Percentiles rank a stretch among this genome's conserved stretches.
Evolutionary conservation across 2,113 vertebrate genomes (phyloP).

Genomic region (Rana temporaria): DNA sequence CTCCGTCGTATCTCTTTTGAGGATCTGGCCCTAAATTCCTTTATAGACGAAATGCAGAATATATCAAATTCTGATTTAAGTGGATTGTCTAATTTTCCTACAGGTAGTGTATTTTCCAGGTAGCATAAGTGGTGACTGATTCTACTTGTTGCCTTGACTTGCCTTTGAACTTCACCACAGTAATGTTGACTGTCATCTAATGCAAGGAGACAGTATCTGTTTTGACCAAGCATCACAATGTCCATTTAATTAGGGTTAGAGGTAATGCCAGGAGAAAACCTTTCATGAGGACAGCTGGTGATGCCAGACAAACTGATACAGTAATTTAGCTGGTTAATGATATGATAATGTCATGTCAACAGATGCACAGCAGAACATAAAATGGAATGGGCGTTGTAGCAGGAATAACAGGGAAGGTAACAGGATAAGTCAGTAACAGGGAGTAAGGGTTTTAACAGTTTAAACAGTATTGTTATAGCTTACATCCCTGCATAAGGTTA

Average conservation of each 20-base stretch:
- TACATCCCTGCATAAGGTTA: constrained; percentile 60
- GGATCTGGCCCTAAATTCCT: too few relatives aligned
- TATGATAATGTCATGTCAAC: constrained; percentile 66
- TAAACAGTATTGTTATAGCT: constrained; percentile 63
- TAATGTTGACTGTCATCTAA: constrained; percentile 48
- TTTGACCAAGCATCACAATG: constrained; percentile 58
- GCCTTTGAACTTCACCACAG: constrained; percentile 74
- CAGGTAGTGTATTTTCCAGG: too few relatives aligned
- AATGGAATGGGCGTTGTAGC: constrained; percentile 69
- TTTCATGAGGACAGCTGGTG: background rate
- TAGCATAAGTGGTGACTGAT: too few relatives aligned
- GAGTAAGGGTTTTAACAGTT: constrained; percentile 58
- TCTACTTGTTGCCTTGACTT: background rate
- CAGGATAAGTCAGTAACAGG: constrained; percentile 50
- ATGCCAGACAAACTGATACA: constrained; percentile 73
- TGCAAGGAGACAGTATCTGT: constrained; percentile 73
- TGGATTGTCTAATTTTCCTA: too few relatives aligned
- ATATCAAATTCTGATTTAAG: too few relatives aligned
- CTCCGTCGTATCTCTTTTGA: too few relatives aligned
- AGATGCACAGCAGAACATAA: constrained; percentile 69
- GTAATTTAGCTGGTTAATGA: constrained; percentile 63
- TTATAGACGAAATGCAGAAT: too few relatives aligned
- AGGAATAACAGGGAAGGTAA: constrained; percentile 79
- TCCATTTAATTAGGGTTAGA: constrained; percentile 26
- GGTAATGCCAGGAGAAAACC: constrained; percentile 6